Conservation (phyloP, 2,888 invertebrate genomes). For the Hirtodrosophila alboralis region DNA sequence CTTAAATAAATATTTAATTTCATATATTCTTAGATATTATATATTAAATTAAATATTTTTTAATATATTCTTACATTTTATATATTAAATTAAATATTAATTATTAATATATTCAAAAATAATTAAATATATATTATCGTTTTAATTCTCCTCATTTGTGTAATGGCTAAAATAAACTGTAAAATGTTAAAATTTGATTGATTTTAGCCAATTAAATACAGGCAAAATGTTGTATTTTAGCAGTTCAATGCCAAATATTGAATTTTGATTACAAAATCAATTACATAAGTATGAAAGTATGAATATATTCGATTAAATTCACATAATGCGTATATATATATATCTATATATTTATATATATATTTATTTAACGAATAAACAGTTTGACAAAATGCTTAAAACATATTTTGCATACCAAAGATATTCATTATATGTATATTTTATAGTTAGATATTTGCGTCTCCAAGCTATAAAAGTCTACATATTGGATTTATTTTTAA, state of each 20-base stretch:
- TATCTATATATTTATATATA: no score
- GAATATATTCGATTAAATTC: slow-evolving; percentile 33
- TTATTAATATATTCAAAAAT: no score
- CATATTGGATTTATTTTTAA: slow-evolving; percentile 62
- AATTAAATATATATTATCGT: no score
- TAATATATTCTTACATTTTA: no score
- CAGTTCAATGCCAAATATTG: slow-evolving; percentile 36
- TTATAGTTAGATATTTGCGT: slow-evolving; percentile 44
- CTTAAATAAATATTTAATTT: no score
- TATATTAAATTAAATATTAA: no score
- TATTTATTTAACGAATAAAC: slow-evolving; percentile 9
- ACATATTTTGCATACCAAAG: slow-evolving; percentile 62
- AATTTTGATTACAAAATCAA: slow-evolving; percentile 39
- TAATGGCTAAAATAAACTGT: neutral
- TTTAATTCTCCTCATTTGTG: no score
- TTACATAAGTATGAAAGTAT: slow-evolving; percentile 56
- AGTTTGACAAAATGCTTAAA: slow-evolving; percentile 56
- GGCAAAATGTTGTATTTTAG: slow-evolving; percentile 20
- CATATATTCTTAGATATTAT: no score
- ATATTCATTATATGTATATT: slow-evolving; percentile 38
- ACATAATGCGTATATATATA: slow-evolving; percentile 23
- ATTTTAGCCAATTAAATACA: slow-evolving; percentile 75
- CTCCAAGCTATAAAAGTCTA: slow-evolving; percentile 54
- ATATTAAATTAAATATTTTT: no score
- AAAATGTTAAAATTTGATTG: slow-evolving; percentile 62